phyloP scores from a whole-genome alignment of 2,888 invertebrate species.

The Timema cristinae region DNA sequence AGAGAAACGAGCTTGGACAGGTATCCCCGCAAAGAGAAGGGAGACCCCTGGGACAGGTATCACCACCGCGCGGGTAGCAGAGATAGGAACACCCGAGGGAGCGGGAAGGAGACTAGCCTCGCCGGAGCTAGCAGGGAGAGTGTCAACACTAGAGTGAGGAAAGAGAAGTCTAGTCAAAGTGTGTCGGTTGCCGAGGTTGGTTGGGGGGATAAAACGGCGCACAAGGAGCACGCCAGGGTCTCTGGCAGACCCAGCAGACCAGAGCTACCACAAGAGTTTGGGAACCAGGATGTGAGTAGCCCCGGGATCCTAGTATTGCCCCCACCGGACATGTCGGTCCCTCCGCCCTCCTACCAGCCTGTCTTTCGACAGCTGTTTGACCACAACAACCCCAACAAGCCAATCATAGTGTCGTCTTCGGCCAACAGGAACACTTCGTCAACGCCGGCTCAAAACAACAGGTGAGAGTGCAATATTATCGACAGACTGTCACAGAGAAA shows the following conservation, averaged over 20 bases:
- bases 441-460: background rate
- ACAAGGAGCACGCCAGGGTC: background rate
- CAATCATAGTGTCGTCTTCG: constrained; percentile 60
- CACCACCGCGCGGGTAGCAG: constrained; percentile 14
- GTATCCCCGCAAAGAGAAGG: constrained; percentile 34
- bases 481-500: too few relatives aligned
- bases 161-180: too few relatives aligned
- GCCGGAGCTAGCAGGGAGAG: constrained; percentile 47
- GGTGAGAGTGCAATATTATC: background rate
- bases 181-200: too few relatives aligned
- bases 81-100: constrained; percentile 14
- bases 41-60: constrained; percentile 24
- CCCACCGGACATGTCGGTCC: background rate
- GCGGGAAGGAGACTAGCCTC: constrained; percentile 47
- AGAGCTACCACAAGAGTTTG: background rate
- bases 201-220: too few relatives aligned
- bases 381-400: constrained; percentile 64
- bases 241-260: background rate
- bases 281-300: too few relatives aligned
- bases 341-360: background rate
- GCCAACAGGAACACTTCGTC: constrained; percentile 29
- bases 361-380: constrained; percentile 55
- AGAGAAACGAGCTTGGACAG: constrained; percentile 45
- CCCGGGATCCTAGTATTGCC: constrained; percentile 10
- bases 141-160: too few relatives aligned